Evolutionary conservation across 2,113 vertebrate genomes (phyloP), one percentile per base, ranked within the genome.

Genomic region (Leucosticte australis): DNA sequence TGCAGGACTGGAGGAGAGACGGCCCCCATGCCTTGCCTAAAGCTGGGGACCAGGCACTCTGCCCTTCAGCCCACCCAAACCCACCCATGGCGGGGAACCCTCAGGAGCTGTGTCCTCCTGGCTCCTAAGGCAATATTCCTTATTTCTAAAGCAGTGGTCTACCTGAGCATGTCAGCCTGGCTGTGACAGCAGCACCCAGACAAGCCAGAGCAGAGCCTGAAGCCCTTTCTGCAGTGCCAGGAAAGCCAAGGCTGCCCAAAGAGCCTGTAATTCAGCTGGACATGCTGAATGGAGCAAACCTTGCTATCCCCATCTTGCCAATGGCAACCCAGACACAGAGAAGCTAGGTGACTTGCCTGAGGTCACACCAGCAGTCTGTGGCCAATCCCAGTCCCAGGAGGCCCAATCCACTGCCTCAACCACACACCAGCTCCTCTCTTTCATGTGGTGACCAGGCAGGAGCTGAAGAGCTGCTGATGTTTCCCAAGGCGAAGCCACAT

Each of bases 11-110:
- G 33, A 15, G 50, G n/a, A 63, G 19, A n/a, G 31, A 23, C 1
- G 3, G 30, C 11, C 47, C 55, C 12, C 3, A 2, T 59, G 10
- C 24, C 24, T 11, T 4, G 16, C 9, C 1, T 1, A 55, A 5
- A 4, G 30, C 41, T 56, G 24, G 13, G 13, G 27, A 62, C 27
- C 55, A 44, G 69, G 46, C 55, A 16, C 55, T 21, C 4, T 0
- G 1, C 53, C 75, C 18, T 44, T 69, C 74, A 74, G 70, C 55
- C 46, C 46, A 16, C 46, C 21, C 50, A 65, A 39, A n/a, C 31
- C 33, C 9, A 19, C 35, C 2, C 1, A 2, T 4, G 57, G 23
- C 15, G 7, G 55, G 7, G 35, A 82, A 88, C 3, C 53, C 26
- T 35, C 1, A 1, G 76, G 17, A 67, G 21, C 44, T 4, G 5